These are phyloP conservation scores for Hypselothyrea guttata DNA, from an alignment of 2,888 invertebrate species.

Conservation along the genomic window DNA sequence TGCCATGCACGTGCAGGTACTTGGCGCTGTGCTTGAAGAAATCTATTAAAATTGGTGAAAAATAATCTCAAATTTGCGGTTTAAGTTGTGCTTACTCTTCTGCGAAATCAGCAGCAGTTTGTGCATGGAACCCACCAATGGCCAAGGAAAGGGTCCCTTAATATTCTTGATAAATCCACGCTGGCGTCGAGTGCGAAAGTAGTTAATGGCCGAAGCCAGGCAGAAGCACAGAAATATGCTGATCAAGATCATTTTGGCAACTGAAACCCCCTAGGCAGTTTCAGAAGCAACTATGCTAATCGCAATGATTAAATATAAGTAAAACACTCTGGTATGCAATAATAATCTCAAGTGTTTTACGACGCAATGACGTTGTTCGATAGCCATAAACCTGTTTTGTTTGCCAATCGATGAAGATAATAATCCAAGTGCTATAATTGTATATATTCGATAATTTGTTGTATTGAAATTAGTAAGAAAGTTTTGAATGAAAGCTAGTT, in stretches of 20 bases:
- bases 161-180: constrained; percentile 49
- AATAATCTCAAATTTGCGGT: fast-evolving
- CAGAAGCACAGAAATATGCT: constrained; percentile 61
- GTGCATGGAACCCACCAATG: constrained; percentile 58
- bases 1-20: constrained; percentile 54
- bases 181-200: constrained; percentile 54
- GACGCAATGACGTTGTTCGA: constrained; percentile 11
- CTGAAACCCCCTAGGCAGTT: constrained; percentile 27
- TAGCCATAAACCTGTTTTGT: not conserved
- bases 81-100: constrained; percentile 42
- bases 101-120: constrained; percentile 53
- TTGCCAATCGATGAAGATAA: not conserved
- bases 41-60: constrained; percentile 25
- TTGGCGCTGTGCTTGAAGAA: constrained; percentile 52
- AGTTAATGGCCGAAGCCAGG: constrained; percentile 62
- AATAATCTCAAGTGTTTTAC: constrained; percentile 30
- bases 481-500: too few species aligned
- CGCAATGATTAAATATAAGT: constrained; percentile 19
- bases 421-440: too few species aligned
- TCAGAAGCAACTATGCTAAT: constrained; percentile 18
- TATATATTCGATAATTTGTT: too few species aligned
- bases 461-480: too few species aligned
- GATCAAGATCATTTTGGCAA: constrained; percentile 57
- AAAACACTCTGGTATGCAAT: not conserved
- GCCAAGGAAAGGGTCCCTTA: constrained; percentile 57